These are phyloP conservation scores for Sycophila sp. DNA, from an alignment of 1,140 invertebrate species.

Conservation along the genomic window DNA sequence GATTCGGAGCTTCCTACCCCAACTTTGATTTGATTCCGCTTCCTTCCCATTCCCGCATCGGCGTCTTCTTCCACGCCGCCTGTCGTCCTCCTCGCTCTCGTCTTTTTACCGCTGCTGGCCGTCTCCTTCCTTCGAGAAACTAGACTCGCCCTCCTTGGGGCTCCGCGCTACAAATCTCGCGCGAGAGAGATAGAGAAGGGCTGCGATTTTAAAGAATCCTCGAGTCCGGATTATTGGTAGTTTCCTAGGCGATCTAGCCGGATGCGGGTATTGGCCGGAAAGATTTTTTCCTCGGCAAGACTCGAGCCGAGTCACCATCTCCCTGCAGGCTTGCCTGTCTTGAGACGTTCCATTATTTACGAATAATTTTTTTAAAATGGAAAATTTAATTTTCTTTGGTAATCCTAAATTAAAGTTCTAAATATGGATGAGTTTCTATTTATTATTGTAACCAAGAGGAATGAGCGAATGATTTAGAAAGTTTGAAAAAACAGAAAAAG, in stretches of 20 bases:
- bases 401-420: too few species aligned
- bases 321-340: background rate
- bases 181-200: conserved; percentile 20
- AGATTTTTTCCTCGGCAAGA: conserved; percentile 2
- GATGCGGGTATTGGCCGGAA: conserved; percentile 32
- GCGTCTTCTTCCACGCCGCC: conserved; percentile 11
- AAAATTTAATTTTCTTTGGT: too few species aligned
- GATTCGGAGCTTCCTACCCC: conserved; percentile 49
- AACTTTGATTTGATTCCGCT: conserved; percentile 61
- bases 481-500: background rate
- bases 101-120: conserved; percentile 3
- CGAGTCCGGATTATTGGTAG: conserved; percentile 43
- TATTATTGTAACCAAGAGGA: too few species aligned
- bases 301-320: background rate
- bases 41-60: conserved; percentile 30
- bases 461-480: too few species aligned
- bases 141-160: conserved; percentile 21
- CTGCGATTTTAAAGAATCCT: conserved; percentile 48
- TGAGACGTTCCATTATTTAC: conserved; percentile 1
- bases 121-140: conserved; percentile 11
- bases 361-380: too few species aligned
- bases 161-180: conserved; percentile 43
- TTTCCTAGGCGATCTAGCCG: conserved; percentile 42
- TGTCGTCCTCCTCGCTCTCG: conserved; percentile 27
- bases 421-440: too few species aligned